These are phyloP conservation scores for Notamacropus eugenii DNA, from an alignment of 2,797 vertebrate genomes.

Conservation along the genomic window DNA sequence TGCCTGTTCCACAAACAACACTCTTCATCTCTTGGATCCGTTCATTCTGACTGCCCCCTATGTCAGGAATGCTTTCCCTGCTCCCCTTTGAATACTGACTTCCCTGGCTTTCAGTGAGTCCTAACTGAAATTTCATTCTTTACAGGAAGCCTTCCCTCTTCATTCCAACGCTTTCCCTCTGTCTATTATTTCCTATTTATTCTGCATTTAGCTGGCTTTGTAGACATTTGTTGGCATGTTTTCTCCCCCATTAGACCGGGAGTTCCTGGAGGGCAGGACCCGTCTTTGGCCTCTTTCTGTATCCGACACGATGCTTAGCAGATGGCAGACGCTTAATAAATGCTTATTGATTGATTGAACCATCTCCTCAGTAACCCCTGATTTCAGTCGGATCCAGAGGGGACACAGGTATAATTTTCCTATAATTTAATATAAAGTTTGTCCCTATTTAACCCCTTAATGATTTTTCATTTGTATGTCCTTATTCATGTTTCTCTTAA, in stretches of 20 bases:
- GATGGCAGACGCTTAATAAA: no score
- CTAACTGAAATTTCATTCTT: not conserved
- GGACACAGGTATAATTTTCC: not conserved
- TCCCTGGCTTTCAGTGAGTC: no score
- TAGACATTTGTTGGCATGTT: not conserved
- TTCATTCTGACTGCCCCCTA: no score
- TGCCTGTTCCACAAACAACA: no score
- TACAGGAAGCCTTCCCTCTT: not conserved
- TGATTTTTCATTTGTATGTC: not conserved
- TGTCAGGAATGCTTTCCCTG: no score
- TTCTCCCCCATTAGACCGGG: not conserved
- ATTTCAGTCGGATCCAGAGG: no score
- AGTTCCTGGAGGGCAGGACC: not conserved
- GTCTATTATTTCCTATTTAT: not conserved
- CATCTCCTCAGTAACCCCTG: not conserved
- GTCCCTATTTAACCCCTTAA: not conserved
- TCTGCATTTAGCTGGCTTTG: not conserved
- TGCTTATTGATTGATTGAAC: no score
- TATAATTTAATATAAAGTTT: not conserved
- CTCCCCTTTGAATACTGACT: no score
- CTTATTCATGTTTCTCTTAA: not conserved
- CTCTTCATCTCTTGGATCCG: no score
- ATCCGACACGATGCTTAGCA: no score
- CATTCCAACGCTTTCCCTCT: not conserved
- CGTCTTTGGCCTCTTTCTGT: no score